phyloP scores from a whole-genome alignment of 2,797 vertebrate genomes.

The Pristis pectinata region DNA sequence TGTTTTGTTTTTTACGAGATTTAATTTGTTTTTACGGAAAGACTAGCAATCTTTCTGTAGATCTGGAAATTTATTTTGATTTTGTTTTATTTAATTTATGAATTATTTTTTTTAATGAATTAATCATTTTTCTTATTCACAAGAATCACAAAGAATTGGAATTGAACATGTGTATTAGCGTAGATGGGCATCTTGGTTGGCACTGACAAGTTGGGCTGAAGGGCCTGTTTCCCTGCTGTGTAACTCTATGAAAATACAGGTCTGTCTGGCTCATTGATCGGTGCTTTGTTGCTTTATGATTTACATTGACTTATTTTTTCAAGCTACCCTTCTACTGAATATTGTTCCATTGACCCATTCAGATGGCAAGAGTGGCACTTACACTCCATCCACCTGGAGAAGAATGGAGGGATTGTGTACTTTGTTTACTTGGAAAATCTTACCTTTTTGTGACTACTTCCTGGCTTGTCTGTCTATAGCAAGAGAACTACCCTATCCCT shows the following conservation, averaged over 20 bases:
- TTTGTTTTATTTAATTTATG: not conserved
- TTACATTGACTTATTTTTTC: not conserved
- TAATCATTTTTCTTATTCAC: not conserved
- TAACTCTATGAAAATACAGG: not conserved
- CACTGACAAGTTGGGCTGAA: too few relatives aligned
- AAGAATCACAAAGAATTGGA: not conserved
- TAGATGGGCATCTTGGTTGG: too few relatives aligned
- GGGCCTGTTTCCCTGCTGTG: not conserved
- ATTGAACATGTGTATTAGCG: not conserved
- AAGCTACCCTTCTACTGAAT: not conserved
- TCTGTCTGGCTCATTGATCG: not conserved
- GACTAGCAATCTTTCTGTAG: not conserved
- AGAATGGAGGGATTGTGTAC: not conserved
- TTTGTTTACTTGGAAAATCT: not conserved
- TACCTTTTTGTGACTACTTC: constrained; percentile 14
- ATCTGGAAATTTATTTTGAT: not conserved
- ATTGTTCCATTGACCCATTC: constrained; percentile 17
- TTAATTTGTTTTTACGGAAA: not conserved
- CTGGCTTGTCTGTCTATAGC: not conserved
- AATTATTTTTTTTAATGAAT: not conserved
- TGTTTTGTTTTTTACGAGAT: not conserved
- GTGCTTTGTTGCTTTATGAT: not conserved
- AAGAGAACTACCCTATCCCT: too few relatives aligned
- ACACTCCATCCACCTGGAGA: not conserved
- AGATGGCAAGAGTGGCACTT: not conserved